phyloP scores from a whole-genome alignment of 2,888 invertebrate genomes.

The Xestia rhomboidea region DNA sequence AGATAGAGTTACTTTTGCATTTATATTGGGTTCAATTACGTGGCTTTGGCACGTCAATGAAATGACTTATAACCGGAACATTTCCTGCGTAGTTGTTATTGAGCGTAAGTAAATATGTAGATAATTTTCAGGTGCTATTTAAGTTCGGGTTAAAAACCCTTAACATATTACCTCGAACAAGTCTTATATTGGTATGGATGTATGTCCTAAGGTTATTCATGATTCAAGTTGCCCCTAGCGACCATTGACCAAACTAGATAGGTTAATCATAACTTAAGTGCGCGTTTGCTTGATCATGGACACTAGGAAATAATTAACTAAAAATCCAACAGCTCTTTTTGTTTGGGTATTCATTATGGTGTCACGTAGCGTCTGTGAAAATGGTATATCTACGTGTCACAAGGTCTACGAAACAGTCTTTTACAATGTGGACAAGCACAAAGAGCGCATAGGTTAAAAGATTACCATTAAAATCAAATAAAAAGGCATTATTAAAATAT shows the following conservation, averaged over 20 bases:
- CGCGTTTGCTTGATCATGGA: background rate
- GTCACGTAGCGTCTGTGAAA: background rate
- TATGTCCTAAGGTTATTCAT: too few relatives aligned
- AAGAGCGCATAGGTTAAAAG: constrained; percentile 2
- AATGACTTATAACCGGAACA: background rate
- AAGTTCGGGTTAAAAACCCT: background rate
- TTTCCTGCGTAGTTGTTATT: background rate
- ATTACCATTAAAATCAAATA: constrained; percentile 43
- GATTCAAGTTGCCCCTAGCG: background rate
- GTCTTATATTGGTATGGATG: too few relatives aligned
- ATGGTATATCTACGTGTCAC: background rate
- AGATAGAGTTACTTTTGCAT: background rate
- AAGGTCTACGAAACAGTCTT: background rate
- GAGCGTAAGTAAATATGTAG: background rate
- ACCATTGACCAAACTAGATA: background rate
- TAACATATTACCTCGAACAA: too few relatives aligned
- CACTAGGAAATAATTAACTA: background rate
- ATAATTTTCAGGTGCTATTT: background rate
- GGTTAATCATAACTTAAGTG: background rate
- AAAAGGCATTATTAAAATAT: constrained; percentile 38
- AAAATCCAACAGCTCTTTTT: background rate
- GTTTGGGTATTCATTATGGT: background rate
- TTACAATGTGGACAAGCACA: background rate
- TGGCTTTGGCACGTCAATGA: background rate
- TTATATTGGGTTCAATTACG: background rate